A percentile compares a stretch with the other conserved stretches of the same genome.
These are phyloP conservation scores for Rotaria magnacalcarata DNA, from an alignment of 2,888 invertebrate species.

Conservation along the genomic window DNA sequence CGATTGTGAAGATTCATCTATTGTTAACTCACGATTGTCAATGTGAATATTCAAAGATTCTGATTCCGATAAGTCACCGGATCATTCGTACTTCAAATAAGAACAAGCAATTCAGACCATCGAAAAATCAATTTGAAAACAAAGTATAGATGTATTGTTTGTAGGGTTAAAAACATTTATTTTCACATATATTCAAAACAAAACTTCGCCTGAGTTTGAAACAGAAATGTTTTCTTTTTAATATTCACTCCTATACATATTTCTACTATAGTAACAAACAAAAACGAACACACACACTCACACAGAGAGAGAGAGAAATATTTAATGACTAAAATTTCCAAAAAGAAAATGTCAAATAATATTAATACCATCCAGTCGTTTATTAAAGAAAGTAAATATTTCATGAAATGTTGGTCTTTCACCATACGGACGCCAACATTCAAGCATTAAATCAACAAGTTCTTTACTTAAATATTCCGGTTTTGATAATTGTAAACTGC, in stretches of 20 bases:
- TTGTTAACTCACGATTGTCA: too few species aligned
- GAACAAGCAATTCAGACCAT: too few species aligned
- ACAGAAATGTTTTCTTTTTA: background rate
- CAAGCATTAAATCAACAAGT: conserved; percentile 34
- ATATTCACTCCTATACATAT: background rate
- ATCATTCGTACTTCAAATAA: too few species aligned
- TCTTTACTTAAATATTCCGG: background rate
- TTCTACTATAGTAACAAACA: background rate
- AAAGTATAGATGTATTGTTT: background rate
- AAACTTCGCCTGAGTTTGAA: background rate
- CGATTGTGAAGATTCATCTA: too few species aligned
- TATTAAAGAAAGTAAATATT: conserved; percentile 26
- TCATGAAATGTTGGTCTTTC: conserved; percentile 32
- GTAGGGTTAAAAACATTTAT: background rate
- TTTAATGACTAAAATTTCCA: background rate
- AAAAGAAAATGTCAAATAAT: background rate
- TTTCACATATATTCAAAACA: conserved; percentile 18
- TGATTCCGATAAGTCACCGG: too few species aligned
- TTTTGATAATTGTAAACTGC: conserved; percentile 31
- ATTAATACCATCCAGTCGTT: conserved; percentile 22
- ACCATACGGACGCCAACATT: conserved; percentile 20
- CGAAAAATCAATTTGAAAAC: too few species aligned
- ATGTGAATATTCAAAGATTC: too few species aligned
- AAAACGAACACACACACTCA: background rate
- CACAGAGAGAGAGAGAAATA: background rate